A percentile compares a stretch with the other conserved stretches of the same genome.
phyloP scores from a whole-genome alignment of 2,113 vertebrate genomes.

The Chinchilla lanigera region DNA sequence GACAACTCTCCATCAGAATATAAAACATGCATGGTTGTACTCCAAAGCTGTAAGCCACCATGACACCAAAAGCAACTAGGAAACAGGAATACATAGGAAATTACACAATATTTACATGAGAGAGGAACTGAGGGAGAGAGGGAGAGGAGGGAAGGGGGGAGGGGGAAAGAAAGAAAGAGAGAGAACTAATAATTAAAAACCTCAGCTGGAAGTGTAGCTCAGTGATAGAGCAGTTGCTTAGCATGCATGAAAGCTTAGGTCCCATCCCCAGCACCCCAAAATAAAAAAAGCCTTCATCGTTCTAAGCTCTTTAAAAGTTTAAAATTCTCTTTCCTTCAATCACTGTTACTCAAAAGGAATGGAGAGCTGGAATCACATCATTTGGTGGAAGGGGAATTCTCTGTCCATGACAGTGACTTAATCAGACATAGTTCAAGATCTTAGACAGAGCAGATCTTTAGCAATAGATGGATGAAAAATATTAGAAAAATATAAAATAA shows the following conservation, averaged over 20 bases:
- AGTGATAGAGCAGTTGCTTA: background rate
- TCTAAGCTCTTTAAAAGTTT: background rate
- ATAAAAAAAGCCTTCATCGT: background rate
- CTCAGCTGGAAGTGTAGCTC: background rate
- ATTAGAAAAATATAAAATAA: background rate
- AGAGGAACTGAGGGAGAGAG: background rate
- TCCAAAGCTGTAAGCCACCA: background rate
- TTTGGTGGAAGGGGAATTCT: conserved; percentile 3
- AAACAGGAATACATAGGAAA: background rate
- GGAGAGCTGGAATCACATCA: background rate
- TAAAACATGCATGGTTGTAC: background rate
- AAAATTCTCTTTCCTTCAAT: conserved; percentile 4
- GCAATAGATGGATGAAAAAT: background rate
- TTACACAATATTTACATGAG: background rate
- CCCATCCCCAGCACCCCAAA: background rate
- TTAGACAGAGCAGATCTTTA: background rate
- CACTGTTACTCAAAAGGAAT: background rate
- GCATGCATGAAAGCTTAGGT: background rate
- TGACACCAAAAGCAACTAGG: conserved; percentile 16
- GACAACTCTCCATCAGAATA: conserved; percentile 39
- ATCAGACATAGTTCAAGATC: background rate
- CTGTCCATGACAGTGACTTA: background rate
- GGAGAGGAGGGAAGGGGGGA: background rate
- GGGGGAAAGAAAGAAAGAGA: background rate
- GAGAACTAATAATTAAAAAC: background rate